Evolutionary conservation across 1,140 invertebrate genomes (phyloP).

Genomic region (Berghia stephanieae): DNA sequence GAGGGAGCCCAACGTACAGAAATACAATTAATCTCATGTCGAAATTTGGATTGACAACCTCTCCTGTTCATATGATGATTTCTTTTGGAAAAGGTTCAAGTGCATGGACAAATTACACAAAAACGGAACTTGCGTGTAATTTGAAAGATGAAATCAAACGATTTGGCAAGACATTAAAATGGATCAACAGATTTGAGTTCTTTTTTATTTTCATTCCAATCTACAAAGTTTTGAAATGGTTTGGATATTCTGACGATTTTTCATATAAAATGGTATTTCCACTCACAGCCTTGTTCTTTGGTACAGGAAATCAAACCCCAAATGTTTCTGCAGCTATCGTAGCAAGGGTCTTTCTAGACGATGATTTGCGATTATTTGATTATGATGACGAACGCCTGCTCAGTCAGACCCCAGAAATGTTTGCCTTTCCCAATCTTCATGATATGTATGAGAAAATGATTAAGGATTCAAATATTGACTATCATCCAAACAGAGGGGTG

Average conservation of each 20-base stretch:
- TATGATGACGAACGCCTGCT: slow-evolving; percentile 49
- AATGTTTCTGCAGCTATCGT: slow-evolving; percentile 55
- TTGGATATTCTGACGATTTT: slow-evolving; percentile 54
- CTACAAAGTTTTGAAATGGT: slow-evolving; percentile 46
- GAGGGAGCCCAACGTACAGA: slow-evolving; percentile 50
- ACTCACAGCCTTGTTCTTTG: slow-evolving; percentile 59
- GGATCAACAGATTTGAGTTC: slow-evolving; percentile 50
- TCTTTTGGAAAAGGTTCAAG: slow-evolving; percentile 56
- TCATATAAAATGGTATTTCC: slow-evolving; percentile 56
- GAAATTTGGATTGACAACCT: slow-evolving; percentile 44
- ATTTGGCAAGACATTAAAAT: slow-evolving; percentile 48
- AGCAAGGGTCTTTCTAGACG: slow-evolving; percentile 57
- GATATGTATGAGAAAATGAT: slow-evolving; percentile 55
- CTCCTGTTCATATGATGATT: slow-evolving; percentile 53
- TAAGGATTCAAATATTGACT: slow-evolving; percentile 37
- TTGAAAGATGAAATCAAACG: slow-evolving; percentile 47
- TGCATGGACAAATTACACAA: slow-evolving; percentile 56
- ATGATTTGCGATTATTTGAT: slow-evolving; percentile 55
- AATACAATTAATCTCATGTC: slow-evolving; percentile 52
- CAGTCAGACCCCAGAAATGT: slow-evolving; percentile 56
- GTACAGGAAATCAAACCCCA: slow-evolving; percentile 58
- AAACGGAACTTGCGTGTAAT: slow-evolving; percentile 44
- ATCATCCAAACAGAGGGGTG: slow-evolving; percentile 39
- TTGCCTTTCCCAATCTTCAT: slow-evolving; percentile 54
- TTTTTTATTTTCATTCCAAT: slow-evolving; percentile 57